These are phyloP conservation scores for Eretmochelys imbricata DNA, from an alignment of 2,113 vertebrate genomes.

Conservation along the genomic window DNA sequence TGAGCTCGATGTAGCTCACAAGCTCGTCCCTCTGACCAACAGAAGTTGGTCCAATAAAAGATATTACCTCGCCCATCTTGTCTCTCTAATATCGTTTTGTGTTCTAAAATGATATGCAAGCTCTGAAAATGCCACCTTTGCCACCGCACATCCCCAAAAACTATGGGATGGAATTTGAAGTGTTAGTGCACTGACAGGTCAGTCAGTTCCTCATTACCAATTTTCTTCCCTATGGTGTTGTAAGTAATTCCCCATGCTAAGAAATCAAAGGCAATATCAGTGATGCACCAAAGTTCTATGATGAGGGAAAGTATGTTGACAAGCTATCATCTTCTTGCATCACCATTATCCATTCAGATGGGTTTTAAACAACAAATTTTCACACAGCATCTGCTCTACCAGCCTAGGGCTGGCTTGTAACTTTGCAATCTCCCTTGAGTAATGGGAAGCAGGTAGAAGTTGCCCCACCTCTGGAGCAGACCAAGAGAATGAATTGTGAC, in stretches of 20 bases:
- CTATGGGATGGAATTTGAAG: background rate
- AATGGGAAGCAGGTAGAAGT: background rate
- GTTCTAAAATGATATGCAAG: background rate
- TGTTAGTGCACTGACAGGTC: background rate
- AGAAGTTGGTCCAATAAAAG: background rate
- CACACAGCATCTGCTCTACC: background rate
- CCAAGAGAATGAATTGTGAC: background rate
- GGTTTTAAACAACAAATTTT: background rate
- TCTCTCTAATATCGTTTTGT: background rate
- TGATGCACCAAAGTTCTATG: background rate
- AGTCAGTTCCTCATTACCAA: background rate
- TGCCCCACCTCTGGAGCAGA: background rate
- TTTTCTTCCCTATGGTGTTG: background rate
- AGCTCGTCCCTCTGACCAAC: background rate
- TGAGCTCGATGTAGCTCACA: background rate
- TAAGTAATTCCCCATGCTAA: background rate
- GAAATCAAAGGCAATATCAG: background rate
- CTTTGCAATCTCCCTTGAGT: background rate
- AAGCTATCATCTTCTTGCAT: background rate
- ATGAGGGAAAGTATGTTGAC: background rate
- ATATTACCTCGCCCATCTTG: background rate
- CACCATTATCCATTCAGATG: background rate
- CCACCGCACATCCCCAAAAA: background rate
- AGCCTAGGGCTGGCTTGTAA: background rate
- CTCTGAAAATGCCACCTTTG: background rate